A percentile compares a stretch with the other conserved stretches of the same genome.
These are phyloP conservation scores for Halyomorpha halys DNA, from an alignment of 1,140 invertebrate species.

Conservation along the genomic window DNA sequence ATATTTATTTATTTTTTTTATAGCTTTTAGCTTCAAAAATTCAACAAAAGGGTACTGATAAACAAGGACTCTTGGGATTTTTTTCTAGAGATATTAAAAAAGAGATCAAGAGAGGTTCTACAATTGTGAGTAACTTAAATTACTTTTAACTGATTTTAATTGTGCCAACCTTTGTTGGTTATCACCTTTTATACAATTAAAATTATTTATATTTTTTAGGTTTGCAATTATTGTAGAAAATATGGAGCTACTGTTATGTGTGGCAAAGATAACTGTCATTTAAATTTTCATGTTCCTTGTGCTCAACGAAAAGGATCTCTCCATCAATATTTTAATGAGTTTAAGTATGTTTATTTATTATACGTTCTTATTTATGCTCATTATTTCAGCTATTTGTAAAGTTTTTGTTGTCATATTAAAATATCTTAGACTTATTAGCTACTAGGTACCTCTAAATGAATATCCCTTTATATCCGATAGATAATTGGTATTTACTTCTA, in stretches of 20 bases:
- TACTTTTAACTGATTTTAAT: not conserved
- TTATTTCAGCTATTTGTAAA: too few species aligned
- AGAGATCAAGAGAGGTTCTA: conserved; percentile 3
- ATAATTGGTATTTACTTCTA: too few species aligned
- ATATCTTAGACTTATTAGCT: too few species aligned
- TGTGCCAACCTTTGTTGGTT: not conserved
- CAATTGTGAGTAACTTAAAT: conserved; percentile 3
- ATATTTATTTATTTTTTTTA: not conserved
- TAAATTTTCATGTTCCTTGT: conserved; percentile 22
- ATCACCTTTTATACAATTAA: not conserved
- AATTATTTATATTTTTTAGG: not conserved
- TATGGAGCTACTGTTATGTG: conserved; percentile 17
- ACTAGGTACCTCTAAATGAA: too few species aligned
- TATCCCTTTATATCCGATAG: too few species aligned
- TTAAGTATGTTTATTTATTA: conserved; percentile 8
- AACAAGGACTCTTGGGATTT: conserved; percentile 8
- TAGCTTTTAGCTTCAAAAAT: conserved; percentile 16
- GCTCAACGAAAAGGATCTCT: conserved; percentile 12
- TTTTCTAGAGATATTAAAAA: conserved; percentile 13
- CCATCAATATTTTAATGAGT: conserved; percentile 17
- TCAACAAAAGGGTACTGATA: conserved; percentile 15
- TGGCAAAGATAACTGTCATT: not conserved
- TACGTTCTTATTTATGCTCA: not conserved
- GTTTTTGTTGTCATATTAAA: too few species aligned
- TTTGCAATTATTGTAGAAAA: conserved; percentile 9